Evolutionary conservation across 2,888 invertebrate genomes (phyloP).

Genomic region (Melipona bicolor): DNA sequence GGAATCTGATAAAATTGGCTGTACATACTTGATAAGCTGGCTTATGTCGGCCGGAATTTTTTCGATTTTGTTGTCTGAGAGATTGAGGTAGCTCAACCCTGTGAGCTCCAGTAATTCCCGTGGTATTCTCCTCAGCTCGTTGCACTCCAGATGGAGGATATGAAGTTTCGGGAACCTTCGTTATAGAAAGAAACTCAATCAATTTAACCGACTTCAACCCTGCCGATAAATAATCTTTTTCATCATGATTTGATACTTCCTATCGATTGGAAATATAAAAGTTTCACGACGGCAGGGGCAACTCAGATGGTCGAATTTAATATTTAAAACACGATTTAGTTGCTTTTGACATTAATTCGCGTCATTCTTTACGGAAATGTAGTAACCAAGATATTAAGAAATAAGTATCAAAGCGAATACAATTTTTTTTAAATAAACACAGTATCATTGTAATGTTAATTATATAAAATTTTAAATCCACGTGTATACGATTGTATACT

Average conservation of each 20-base stretch:
- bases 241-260: not conserved
- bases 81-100: slow-evolving; percentile 88
- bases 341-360: no score
- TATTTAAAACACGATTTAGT: no score
- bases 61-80: slow-evolving; percentile 89
- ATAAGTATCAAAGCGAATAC: no score
- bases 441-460: no score
- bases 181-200: slow-evolving; percentile 13
- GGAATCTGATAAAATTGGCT: slow-evolving; percentile 34
- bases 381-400: no score
- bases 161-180: slow-evolving; percentile 78
- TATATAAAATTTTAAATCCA: no score
- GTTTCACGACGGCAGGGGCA: not conserved
- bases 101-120: slow-evolving; percentile 86
- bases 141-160: slow-evolving; percentile 84
- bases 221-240: not conserved
- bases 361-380: no score
- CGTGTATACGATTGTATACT: no score
- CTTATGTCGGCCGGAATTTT: slow-evolving; percentile 88
- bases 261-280: not conserved
- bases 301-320: no score
- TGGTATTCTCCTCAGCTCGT: slow-evolving; percentile 87
- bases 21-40: slow-evolving; percentile 86
- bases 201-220: not conserved
- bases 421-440: no score